A percentile compares a stretch with the other conserved stretches of the same genome.
Evolutionary conservation across 2,113 vertebrate species (phyloP).

Genomic region (Cephalopterus ornatus): DNA sequence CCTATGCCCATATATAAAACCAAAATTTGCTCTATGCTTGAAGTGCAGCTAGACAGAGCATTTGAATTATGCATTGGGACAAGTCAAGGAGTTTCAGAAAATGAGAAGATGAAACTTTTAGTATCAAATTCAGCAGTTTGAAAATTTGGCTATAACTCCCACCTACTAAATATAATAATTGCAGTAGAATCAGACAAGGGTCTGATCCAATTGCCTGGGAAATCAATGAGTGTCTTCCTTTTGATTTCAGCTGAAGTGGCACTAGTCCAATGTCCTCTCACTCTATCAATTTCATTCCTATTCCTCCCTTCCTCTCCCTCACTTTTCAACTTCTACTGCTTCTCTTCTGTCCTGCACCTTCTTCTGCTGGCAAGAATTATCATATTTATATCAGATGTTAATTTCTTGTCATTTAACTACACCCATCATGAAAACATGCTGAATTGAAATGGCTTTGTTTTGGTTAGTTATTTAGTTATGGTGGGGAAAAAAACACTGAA

Average conservation of each 20-base stretch:
- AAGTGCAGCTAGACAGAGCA: neutral
- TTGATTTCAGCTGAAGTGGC: neutral
- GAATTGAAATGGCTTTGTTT: neutral
- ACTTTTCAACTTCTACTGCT: neutral
- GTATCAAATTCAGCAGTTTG: neutral
- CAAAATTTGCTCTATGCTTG: neutral
- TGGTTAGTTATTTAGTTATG: neutral
- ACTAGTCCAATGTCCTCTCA: neutral
- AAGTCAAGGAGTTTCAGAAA: neutral
- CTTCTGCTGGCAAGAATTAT: neutral
- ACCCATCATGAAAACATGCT: accelerated
- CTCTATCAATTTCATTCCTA: neutral
- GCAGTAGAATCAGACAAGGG: neutral
- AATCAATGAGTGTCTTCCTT: neutral
- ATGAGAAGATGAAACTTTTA: neutral
- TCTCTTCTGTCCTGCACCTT: neutral
- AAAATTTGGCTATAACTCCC: neutral
- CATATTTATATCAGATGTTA: neutral
- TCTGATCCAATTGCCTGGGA: neutral
- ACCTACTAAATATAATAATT: neutral
- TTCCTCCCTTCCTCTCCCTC: neutral
- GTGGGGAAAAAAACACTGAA: neutral
- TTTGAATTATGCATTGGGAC: neutral
- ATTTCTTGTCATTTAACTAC: neutral
- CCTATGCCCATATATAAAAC: neutral